These are phyloP conservation scores for Cryptotis parvus DNA, from an alignment of 2,113 vertebrate species.

Conservation along the genomic window DNA sequence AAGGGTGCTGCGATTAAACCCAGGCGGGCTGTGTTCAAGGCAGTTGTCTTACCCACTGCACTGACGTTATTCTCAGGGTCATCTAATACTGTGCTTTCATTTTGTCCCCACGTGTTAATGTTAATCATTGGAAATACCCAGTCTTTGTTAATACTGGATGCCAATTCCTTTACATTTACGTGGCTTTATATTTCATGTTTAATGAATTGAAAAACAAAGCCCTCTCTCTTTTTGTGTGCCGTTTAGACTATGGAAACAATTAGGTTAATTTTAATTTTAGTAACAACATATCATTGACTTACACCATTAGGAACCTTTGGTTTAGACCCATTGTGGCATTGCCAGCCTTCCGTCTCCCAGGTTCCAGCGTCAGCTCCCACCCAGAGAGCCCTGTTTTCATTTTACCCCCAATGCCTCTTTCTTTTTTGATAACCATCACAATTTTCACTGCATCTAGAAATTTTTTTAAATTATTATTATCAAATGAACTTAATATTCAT, in stretches of 20 bases:
- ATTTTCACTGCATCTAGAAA: neutral
- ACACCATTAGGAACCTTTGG: too few relatives aligned
- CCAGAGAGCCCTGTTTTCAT: neutral
- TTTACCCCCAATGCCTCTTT: neutral
- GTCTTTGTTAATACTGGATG: constrained; percentile 25
- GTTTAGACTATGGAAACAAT: neutral
- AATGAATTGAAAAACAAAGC: neutral
- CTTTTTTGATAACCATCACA: neutral
- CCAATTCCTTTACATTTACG: constrained; percentile 14
- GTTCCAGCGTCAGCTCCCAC: too few relatives aligned
- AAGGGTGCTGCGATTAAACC: too few relatives aligned
- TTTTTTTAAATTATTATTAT: constrained; percentile 68
- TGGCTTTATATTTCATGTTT: constrained; percentile 11
- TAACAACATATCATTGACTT: too few relatives aligned
- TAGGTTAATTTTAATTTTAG: too few relatives aligned
- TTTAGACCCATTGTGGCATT: too few relatives aligned
- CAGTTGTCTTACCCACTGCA: too few relatives aligned
- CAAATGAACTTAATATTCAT: constrained; percentile 71
- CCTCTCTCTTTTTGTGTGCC: neutral
- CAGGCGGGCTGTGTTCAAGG: too few relatives aligned
- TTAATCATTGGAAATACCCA: constrained; percentile 9
- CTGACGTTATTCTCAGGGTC: neutral
- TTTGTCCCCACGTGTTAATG: constrained; percentile 43
- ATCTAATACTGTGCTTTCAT: constrained; percentile 12
- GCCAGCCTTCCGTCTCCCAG: too few relatives aligned